These are phyloP conservation scores for Eupsittula cactorum DNA, from an alignment of 2,113 vertebrate genomes.

Conservation along the genomic window DNA sequence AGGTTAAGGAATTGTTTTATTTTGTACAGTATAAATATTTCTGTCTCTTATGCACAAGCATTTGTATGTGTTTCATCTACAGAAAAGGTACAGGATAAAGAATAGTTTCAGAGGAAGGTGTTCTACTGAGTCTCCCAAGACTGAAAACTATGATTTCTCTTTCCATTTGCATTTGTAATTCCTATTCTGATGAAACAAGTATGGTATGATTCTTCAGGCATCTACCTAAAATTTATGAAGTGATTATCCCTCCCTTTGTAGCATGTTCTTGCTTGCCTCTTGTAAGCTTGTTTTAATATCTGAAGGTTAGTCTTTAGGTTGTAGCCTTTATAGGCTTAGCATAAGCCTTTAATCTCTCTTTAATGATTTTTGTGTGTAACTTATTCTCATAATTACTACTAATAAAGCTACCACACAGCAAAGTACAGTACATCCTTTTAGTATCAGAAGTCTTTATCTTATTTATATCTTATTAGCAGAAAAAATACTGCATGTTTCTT, in stretches of 20 bases:
- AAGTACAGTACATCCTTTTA: constrained; percentile 1
- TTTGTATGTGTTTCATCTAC: not conserved
- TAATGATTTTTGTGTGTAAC: constrained; percentile 34
- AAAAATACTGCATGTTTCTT: not conserved
- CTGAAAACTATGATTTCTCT: not conserved
- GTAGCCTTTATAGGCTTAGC: not conserved
- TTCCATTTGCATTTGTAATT: not conserved
- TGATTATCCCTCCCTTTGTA: not conserved
- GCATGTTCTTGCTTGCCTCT: not conserved
- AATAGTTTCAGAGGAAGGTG: not conserved
- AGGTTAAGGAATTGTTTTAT: not conserved
- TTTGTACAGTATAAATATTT: not conserved
- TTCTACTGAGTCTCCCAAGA: not conserved
- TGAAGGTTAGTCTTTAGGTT: not conserved
- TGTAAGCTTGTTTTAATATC: not conserved
- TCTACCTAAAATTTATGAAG: not conserved
- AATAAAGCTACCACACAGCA: not conserved
- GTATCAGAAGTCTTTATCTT: constrained; percentile 30
- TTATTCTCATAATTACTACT: constrained; percentile 26
- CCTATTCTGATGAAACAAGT: not conserved
- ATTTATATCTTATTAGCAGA: constrained; percentile 11
- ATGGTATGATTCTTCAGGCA: not conserved
- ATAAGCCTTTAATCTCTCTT: constrained; percentile 27
- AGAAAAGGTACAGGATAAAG: not conserved
- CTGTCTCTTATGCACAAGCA: not conserved